A percentile compares a stretch with the other conserved stretches of the same genome.
Evolutionary conservation across 2,797 vertebrate species (phyloP).

Genomic region (Sylvia borin): DNA sequence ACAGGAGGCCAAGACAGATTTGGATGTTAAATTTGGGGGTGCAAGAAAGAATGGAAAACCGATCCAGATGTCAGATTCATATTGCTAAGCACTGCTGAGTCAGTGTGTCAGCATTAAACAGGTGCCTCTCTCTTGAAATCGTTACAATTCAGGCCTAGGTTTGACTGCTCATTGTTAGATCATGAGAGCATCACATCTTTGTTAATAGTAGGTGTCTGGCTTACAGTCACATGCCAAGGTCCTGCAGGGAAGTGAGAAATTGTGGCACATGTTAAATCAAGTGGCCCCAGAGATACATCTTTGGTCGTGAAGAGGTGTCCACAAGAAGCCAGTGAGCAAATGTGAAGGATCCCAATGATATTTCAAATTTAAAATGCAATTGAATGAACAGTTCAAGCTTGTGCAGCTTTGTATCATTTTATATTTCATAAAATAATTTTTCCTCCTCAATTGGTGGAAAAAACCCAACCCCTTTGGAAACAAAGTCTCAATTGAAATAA

Average conservation of each 20-base stretch:
- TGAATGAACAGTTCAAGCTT: neutral
- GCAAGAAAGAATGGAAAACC: neutral
- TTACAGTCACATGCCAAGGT: neutral
- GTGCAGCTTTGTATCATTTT: neutral
- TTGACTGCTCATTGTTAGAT: neutral
- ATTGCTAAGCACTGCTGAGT: neutral
- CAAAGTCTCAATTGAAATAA: neutral
- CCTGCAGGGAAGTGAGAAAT: neutral
- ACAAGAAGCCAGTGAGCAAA: neutral
- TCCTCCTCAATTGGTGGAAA: accelerated
- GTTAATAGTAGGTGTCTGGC: neutral
- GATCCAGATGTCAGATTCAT: neutral
- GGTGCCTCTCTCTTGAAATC: neutral
- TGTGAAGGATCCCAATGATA: neutral
- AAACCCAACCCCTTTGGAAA: accelerated
- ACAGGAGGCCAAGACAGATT: neutral
- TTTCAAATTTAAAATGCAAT: neutral
- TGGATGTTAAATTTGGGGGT: neutral
- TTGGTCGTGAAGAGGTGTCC: neutral
- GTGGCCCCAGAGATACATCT: neutral
- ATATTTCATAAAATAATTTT: neutral
- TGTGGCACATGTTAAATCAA: neutral
- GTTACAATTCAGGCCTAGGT: neutral
- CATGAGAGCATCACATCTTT: neutral
- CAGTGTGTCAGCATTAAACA: neutral